Evolutionary conservation across 2,888 invertebrate genomes (phyloP).

Genomic region (Alitta virens): DNA sequence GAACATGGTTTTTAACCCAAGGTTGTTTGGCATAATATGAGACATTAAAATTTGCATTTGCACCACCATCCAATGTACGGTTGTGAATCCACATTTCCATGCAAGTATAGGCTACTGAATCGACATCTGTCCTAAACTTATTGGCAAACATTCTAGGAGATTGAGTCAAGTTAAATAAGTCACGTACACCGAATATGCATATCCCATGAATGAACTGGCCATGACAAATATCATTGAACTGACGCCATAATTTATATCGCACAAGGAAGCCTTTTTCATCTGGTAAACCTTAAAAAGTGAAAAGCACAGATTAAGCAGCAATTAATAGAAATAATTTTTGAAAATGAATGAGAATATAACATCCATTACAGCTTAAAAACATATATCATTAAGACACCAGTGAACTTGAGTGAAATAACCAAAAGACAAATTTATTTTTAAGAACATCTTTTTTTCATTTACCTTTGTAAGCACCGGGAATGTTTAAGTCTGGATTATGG

Average conservation of each 20-base stretch:
- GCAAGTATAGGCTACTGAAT: neutral
- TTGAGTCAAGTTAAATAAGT: neutral
- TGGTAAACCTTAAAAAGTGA: neutral
- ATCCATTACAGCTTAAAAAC: too few species aligned
- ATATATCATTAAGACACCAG: too few species aligned
- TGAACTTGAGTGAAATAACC: too few species aligned
- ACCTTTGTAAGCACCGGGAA: slow-evolving; percentile 4
- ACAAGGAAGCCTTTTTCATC: neutral
- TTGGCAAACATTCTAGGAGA: neutral
- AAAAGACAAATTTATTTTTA: too few species aligned
- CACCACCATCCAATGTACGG: neutral
- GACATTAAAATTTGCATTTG: neutral
- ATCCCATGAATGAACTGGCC: neutral
- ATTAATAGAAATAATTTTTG: too few species aligned
- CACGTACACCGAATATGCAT: neutral
- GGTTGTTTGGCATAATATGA: neutral
- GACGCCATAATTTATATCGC: neutral
- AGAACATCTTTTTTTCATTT: too few species aligned
- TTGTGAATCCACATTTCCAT: neutral
- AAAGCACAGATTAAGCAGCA: too few species aligned
- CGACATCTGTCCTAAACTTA: neutral
- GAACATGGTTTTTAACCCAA: neutral
- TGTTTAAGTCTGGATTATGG: neutral
- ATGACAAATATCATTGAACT: neutral
- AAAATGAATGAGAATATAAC: too few species aligned